Evolutionary conservation across 2,888 invertebrate species (phyloP).

Genomic region (Carterocephalus palaemon): DNA sequence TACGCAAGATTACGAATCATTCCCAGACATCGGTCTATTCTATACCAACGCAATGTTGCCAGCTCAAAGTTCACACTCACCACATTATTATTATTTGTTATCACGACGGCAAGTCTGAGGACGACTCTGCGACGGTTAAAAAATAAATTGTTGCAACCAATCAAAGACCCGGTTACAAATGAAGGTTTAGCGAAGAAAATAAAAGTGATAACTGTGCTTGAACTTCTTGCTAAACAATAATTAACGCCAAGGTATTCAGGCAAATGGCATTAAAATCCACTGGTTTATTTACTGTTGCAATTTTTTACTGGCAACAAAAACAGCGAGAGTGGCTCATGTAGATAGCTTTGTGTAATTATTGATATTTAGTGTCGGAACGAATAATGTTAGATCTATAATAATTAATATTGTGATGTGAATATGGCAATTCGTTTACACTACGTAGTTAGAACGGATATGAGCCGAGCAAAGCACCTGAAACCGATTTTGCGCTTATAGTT

Average conservation of each 20-base stretch:
- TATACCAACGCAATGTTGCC: constrained; percentile 54
- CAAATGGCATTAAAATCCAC: too few relatives aligned
- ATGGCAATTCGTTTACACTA: constrained; percentile 46
- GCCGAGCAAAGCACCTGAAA: constrained; percentile 56
- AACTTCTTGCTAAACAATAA: too few relatives aligned
- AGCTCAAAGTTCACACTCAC: constrained; percentile 43
- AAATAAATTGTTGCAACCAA: too few relatives aligned
- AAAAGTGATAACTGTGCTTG: constrained; percentile 25
- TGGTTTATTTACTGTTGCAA: too few relatives aligned
- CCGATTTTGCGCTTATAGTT: constrained; percentile 54
- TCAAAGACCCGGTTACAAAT: too few relatives aligned
- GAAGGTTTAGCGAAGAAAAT: too few relatives aligned
- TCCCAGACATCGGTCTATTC: constrained; percentile 63
- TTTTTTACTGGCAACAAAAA: constrained; percentile 39
- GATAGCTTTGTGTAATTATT: constrained; percentile 78
- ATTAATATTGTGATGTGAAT: constrained; percentile 48
- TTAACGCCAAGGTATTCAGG: too few relatives aligned
- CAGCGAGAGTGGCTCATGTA: constrained; percentile 73
- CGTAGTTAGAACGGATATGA: constrained; percentile 41
- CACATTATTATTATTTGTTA: too few relatives aligned
- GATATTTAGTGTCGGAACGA: constrained; percentile 73
- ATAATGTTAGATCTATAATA: constrained; percentile 48
- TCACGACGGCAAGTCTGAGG: too few relatives aligned
- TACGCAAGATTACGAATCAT: constrained; percentile 72
- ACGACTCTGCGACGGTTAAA: too few relatives aligned